Base-by-base conservation (phyloP, 30 jellyfish, hydroid and myxozoan species). In the Aurelia sp. region DNA sequence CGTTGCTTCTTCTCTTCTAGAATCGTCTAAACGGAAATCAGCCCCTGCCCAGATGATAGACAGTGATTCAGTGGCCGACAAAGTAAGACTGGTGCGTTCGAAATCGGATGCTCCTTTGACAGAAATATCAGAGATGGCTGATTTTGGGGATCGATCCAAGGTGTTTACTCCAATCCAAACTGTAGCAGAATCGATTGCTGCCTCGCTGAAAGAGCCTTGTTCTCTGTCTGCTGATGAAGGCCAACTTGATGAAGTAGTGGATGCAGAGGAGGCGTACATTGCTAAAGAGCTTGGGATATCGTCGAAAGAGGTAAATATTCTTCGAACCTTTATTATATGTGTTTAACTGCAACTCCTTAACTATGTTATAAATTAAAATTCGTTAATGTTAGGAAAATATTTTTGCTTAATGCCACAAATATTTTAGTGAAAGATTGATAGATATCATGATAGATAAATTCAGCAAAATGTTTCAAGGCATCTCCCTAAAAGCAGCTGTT, bases 181-280 rank as follows among this genome's bases (percentile, higher is more conserved):
- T 15, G 68, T 71, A 16, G 88, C 72, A 47, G 88, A 59, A 23
- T 59, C 78, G 3, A 19, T 41, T 17, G 92, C 92, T 13, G 79
- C 86, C 62, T 69, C 92, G 8, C 27, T 71, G 73, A 71, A 30
- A 64, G 92, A 82, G 81, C 79, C 71, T 22, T 82, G 86, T 33
- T 68, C 80, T 18, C 63, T 61, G 22, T n/a, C 79, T 1, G 33
- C 81, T 1, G 80, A 55, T 3, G 79, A 71, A 22, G 31, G 64
- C 4, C 76, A 68, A 19, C 50, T 77, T 6, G 96, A 84, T 57
- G 97, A 86, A 6, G 21, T 92, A 41, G 23, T 71, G 59, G 95
- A 73, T n/a, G 86, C 78, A 3, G 98, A 92, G 76, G 98, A 92
- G 55, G 91, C 89, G 15, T 92, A 86, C 82, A 33, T 92, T 16